Evolutionary conservation across 2,888 invertebrate genomes (phyloP).

Genomic region (Cheilosia vernalis): DNA sequence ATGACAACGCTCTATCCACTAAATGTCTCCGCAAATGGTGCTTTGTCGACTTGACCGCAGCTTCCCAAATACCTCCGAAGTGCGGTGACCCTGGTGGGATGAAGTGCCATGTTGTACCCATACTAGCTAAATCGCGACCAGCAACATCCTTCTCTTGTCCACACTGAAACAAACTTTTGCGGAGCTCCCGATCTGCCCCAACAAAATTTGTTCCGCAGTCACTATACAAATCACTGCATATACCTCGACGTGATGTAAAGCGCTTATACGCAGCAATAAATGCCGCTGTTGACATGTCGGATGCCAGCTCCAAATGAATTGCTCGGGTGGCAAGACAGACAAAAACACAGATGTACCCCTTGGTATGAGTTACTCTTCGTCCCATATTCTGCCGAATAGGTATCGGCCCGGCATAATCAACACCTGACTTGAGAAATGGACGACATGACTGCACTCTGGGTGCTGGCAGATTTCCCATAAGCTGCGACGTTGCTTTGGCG

Average conservation of each 20-base stretch:
- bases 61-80: slow-evolving; percentile 36
- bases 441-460: not conserved
- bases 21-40: slow-evolving; percentile 10
- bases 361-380: slow-evolving; percentile 8
- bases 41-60: slow-evolving; percentile 24
- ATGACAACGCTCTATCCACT: not conserved
- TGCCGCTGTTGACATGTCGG: not conserved
- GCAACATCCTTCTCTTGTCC: no score
- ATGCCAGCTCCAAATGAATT: not conserved
- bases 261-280: not conserved
- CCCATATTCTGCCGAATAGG: not conserved
- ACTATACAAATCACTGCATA: not conserved
- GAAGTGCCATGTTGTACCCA: not conserved
- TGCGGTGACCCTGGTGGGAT: no score
- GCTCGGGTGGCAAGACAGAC: no score
- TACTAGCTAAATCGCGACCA: no score
- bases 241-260: not conserved
- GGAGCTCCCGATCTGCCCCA: no score
- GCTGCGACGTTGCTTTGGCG: slow-evolving; percentile 6
- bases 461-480: slow-evolving; percentile 1
- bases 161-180: no score
- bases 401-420: not conserved
- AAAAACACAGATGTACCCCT: slow-evolving; percentile 7
- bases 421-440: not conserved
- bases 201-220: no score